Conservation (phyloP, 1,140 invertebrate genomes). For the Drosophila nikananu region DNA sequence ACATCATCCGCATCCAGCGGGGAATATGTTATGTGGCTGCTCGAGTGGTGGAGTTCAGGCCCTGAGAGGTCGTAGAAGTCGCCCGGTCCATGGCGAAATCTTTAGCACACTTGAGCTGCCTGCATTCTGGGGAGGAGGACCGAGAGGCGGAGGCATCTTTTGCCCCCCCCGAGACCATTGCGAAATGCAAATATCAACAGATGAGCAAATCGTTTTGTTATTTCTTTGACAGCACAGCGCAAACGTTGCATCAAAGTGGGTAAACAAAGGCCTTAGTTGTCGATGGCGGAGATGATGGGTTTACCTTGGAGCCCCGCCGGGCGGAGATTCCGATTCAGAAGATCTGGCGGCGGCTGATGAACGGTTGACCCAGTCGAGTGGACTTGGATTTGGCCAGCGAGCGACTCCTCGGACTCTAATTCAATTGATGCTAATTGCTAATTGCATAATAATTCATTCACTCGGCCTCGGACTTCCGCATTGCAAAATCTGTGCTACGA, state of each 20-base stretch:
- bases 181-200: conserved; percentile 80
- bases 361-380: conserved; percentile 78
- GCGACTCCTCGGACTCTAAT: conserved; percentile 41
- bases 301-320: conserved; percentile 28
- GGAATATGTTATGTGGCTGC: conserved; percentile 26
- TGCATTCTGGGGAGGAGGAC: conserved; percentile 29
- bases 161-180: conserved; percentile 46
- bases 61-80: conserved; percentile 51
- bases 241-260: conserved; percentile 71
- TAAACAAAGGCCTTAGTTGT: conserved; percentile 58
- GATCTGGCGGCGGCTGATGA: conserved; percentile 33
- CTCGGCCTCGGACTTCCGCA: conserved; percentile 54
- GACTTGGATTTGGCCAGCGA: conserved; percentile 61
- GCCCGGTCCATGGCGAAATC: conserved; percentile 63
- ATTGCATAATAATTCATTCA: conserved; percentile 83
- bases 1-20: conserved; percentile 46
- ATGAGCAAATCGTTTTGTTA: conserved; percentile 74
- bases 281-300: conserved; percentile 23
- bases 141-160: conserved; percentile 1
- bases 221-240: conserved; percentile 73
- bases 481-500: conserved; percentile 39
- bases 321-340: conserved; percentile 12
- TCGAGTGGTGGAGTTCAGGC: conserved; percentile 68
- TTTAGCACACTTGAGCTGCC: conserved; percentile 55
- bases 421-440: conserved; percentile 84